phyloP scores from a whole-genome alignment of 2,888 invertebrate species.

The Didymodactylos carnosus region DNA sequence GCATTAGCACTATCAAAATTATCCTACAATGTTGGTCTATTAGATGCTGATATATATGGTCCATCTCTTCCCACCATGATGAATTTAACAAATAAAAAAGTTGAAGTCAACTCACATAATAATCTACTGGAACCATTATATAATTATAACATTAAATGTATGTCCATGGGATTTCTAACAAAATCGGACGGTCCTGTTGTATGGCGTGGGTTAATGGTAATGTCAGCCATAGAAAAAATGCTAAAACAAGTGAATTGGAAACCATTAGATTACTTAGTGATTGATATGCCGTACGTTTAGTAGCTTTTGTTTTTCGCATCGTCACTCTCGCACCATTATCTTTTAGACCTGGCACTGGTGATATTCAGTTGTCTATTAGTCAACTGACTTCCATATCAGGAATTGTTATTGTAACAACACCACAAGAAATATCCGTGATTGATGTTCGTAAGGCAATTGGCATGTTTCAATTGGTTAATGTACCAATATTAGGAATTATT shows the following conservation, averaged over 20 bases:
- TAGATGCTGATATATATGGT: slow-evolving; percentile 85
- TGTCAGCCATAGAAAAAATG: slow-evolving; percentile 71
- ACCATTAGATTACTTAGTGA: slow-evolving; percentile 60
- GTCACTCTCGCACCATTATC: no score
- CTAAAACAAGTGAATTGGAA: slow-evolving; percentile 57
- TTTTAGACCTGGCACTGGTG: slow-evolving; percentile 88
- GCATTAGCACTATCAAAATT: slow-evolving; percentile 9
- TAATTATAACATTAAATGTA: slow-evolving; percentile 78
- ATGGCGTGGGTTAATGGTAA: slow-evolving; percentile 88
- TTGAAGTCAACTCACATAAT: slow-evolving; percentile 22
- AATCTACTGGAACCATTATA: slow-evolving; percentile 64
- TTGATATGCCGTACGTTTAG: slow-evolving; percentile 95
- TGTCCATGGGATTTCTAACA: slow-evolving; percentile 83
- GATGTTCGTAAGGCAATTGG: slow-evolving; percentile 63
- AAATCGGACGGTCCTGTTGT: slow-evolving; percentile 64
- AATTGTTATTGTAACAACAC: slow-evolving; percentile 72
- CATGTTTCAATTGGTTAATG: slow-evolving; percentile 58
- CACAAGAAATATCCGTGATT: slow-evolving; percentile 64
- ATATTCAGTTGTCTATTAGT: slow-evolving; percentile 69
- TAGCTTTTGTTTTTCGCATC: no score
- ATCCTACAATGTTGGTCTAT: slow-evolving; percentile 46
- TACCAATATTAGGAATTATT: slow-evolving; percentile 55
- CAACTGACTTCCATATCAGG: slow-evolving; percentile 62
- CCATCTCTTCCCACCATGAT: slow-evolving; percentile 82
- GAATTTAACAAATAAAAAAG: slow-evolving; percentile 52